Evolutionary conservation across 2,113 vertebrate genomes (phyloP).

Genomic region (Semnornis frantzii): DNA sequence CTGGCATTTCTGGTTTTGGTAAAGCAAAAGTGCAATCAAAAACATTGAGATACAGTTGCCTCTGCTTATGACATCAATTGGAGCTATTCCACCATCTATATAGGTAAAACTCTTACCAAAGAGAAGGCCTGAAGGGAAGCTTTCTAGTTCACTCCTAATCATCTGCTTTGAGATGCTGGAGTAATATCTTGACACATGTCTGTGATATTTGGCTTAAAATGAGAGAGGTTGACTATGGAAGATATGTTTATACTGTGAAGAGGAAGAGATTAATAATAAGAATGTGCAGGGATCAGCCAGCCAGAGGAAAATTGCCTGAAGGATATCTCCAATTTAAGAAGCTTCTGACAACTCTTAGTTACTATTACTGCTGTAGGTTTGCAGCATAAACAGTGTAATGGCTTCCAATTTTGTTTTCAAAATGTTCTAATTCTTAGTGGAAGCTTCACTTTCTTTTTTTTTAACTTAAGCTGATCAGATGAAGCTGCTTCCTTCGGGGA

Average conservation of each 20-base stretch:
- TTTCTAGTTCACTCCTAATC: neutral
- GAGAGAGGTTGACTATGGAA: neutral
- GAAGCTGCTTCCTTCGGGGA: neutral
- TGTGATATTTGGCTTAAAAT: neutral
- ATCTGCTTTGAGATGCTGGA: neutral
- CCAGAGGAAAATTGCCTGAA: neutral
- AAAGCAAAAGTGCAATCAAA: neutral
- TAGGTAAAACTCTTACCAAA: neutral
- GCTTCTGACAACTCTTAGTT: neutral
- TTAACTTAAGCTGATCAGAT: neutral
- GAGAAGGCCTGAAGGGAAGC: neutral
- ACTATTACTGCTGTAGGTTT: neutral
- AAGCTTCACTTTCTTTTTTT: neutral
- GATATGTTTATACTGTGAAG: neutral
- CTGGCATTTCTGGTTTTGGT: neutral
- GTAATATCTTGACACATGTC: neutral
- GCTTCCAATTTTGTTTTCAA: neutral
- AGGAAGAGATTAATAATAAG: neutral
- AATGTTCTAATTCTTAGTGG: neutral
- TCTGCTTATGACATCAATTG: neutral
- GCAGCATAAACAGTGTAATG: neutral
- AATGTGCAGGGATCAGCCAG: neutral
- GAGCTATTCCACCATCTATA: neutral
- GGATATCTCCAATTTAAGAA: neutral
- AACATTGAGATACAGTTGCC: neutral